Conservation (phyloP, 2,888 invertebrate species). For the Scaptomyza tumidula region DNA sequence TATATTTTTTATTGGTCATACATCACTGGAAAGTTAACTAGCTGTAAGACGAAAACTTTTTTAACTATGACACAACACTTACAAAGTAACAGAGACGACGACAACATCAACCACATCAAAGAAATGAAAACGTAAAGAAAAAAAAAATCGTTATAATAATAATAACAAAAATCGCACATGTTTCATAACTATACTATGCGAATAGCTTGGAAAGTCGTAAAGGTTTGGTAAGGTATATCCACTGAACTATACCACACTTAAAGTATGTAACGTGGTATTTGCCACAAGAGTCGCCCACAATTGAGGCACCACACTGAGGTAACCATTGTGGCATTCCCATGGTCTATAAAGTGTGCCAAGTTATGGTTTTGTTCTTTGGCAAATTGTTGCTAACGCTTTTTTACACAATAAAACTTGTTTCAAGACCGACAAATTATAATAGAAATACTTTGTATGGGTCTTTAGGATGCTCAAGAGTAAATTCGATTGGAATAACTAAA, state of each 20-base stretch:
- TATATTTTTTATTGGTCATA: conserved; percentile 52
- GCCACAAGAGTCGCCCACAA: conserved; percentile 38
- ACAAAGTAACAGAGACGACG: not conserved
- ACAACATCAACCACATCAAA: conserved; percentile 48
- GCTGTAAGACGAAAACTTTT: conserved; percentile 46
- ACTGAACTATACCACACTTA: conserved; percentile 28
- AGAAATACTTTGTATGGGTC: no score
- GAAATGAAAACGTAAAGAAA: conserved; percentile 39
- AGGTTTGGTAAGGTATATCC: conserved; percentile 50
- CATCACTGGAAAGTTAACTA: conserved; percentile 50
- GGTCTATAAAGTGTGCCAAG: not conserved
- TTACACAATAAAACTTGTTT: not conserved
- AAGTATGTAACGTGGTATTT: conserved; percentile 18
- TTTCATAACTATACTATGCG: conserved; percentile 44
- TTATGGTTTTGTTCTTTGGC: not conserved
- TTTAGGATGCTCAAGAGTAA: no score
- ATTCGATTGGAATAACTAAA: no score
- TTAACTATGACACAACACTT: conserved; percentile 52
- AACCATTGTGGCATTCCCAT: conserved; percentile 6
- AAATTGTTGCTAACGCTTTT: no score
- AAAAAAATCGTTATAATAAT: conserved; percentile 3
- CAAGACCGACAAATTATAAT: no score
- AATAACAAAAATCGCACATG: conserved; percentile 31
- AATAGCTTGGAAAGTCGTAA: conserved; percentile 35
- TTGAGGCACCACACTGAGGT: not conserved